Base-by-base conservation (phyloP, 1,140 invertebrate species). In the Aphaenogaster rudis region DNA sequence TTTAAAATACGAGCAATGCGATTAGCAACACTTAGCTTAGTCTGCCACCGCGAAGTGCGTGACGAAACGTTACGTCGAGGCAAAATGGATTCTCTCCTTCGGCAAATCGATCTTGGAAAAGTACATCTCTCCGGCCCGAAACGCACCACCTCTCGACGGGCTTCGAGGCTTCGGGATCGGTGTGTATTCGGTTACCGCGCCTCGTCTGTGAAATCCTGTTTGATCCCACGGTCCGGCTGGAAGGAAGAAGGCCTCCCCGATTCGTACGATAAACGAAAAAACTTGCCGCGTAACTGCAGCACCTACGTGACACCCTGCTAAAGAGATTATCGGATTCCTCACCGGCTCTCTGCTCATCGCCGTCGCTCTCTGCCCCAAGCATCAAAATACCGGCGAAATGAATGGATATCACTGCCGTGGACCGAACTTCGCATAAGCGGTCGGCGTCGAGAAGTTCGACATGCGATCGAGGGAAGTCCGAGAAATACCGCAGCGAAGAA, bases 221-320 rank as follows among this genome's bases (percentile, higher is more conserved):
- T 92, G 91, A 91, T 92, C 91, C 90, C 91, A 92, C 90, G 91
- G 88, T 90, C 77, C 67, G 64, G 79, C 84, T 63, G 74, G 78
- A 88, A 54, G 81, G 54, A 76, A 84, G 69, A 48, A 59, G 42
- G 77, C 71, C 78, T 87, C 48, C 63, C 80, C 81, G 86, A 92
- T 90, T 91, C 91, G 88, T 91, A 89, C 80, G 91, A 91, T 91
- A 92, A 89, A 91, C 88, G 88, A 89, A 92, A 92, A 92, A 92
- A 92, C 90, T 90, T 88, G 90, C 90, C 59, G 74, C 82, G 88
- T 90, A 86, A 84, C 87, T 91, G 86, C 86, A 81, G 86, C 90
- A 89, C 72, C 88, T 90, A 90, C 90, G 91, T 91, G 90, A 90
- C 90, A 91, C 89, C 82, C 80, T 86, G 86, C 79, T 91, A 91